Conservation (phyloP, 2,888 invertebrate species). For the Rhamnusium bicolor region DNA sequence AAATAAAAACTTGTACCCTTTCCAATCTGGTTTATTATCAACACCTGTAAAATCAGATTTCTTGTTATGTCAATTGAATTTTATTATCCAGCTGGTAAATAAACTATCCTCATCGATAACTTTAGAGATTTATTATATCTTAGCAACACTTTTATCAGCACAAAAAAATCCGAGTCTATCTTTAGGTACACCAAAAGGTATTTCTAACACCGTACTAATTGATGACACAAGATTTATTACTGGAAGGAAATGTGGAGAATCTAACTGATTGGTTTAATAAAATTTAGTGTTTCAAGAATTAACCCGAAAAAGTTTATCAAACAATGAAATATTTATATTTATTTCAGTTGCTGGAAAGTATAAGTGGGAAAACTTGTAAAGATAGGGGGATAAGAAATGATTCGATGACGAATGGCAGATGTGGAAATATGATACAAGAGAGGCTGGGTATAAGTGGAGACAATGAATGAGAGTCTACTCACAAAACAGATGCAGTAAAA, state of each 20-base stretch:
- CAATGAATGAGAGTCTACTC: no score
- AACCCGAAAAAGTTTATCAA: background rate
- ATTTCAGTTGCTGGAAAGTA: no score
- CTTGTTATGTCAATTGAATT: background rate
- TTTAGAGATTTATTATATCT: background rate
- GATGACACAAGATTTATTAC: background rate
- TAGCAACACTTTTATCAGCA: background rate
- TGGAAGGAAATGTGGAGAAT: background rate
- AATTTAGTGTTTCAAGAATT: background rate
- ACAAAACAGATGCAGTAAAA: no score
- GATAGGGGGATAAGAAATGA: no score
- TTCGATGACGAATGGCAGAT: no score
- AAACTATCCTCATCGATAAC: background rate
- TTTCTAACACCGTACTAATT: background rate
- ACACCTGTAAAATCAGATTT: background rate
- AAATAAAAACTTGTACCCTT: background rate
- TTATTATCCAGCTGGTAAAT: background rate
- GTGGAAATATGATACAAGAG: no score
- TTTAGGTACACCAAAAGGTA: background rate
- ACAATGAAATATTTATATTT: background rate
- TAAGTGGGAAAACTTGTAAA: no score
- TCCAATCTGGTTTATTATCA: background rate
- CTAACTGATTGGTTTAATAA: no score
- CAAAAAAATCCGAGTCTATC: no score
- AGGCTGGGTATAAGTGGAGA: no score